phyloP scores from a whole-genome alignment of 2,113 vertebrate species.

The Aspidoscelis tigris region DNA sequence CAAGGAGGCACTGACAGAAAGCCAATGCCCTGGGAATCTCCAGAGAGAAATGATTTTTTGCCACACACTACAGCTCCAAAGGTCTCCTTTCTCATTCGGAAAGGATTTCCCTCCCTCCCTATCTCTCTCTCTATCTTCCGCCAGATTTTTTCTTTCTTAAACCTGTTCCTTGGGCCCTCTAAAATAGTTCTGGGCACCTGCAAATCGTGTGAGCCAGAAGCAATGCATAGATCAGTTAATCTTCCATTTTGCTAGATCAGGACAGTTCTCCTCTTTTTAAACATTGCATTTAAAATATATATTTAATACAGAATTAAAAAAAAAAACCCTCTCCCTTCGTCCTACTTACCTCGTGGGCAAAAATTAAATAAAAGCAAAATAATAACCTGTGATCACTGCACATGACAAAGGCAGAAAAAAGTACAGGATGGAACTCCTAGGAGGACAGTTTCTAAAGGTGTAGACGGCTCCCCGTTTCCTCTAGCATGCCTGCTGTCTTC shows the following conservation, averaged over 20 bases:
- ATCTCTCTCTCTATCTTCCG: constrained; percentile 31
- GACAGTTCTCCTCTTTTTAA: too few relatives aligned
- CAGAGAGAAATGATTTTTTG: constrained; percentile 14
- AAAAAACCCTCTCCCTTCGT: constrained; percentile 58
- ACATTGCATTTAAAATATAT: background rate
- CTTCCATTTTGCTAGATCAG: background rate
- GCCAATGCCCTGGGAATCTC: background rate
- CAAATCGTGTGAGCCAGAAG: constrained; percentile 55
- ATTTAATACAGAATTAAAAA: constrained; percentile 36
- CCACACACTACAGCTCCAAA: constrained; percentile 35
- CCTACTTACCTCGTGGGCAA: constrained; percentile 76
- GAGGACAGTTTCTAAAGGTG: constrained; percentile 17
- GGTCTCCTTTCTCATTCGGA: constrained; percentile 43
- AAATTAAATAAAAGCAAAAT: constrained; percentile 20
- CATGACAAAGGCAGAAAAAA: constrained; percentile 35
- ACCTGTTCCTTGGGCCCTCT: constrained; percentile 56
- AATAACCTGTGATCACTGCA: constrained; percentile 70
- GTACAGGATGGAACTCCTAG: constrained; percentile 50
- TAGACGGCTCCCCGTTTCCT: background rate
- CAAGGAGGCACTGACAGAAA: constrained; percentile 70
- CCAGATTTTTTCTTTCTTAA: background rate
- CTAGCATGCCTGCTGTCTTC: background rate
- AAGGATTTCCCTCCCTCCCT: background rate
- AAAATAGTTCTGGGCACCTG: constrained; percentile 38
- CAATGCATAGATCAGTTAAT: constrained; percentile 49